Evolutionary conservation across 2,888 invertebrate species (phyloP).

Genomic region (Rotaria sp.): DNA sequence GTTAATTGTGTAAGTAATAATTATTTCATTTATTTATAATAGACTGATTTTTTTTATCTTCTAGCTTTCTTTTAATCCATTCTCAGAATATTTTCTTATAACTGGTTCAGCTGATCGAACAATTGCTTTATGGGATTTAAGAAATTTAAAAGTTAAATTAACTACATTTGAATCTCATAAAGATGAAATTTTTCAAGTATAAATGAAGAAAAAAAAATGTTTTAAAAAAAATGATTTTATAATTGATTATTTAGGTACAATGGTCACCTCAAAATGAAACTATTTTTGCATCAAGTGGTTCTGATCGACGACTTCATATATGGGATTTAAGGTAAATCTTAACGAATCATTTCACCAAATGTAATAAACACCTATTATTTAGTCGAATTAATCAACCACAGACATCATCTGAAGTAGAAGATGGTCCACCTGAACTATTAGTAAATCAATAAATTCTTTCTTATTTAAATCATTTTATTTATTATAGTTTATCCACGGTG

Average conservation of each 20-base stretch:
- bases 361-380: neutral
- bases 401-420: neutral
- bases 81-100: slow-evolving; percentile 35
- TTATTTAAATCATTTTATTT: neutral
- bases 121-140: slow-evolving; percentile 38
- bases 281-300: neutral
- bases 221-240: neutral
- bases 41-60: too few relatives aligned
- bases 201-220: too few relatives aligned
- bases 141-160: too few relatives aligned
- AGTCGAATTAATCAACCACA: slow-evolving; percentile 23
- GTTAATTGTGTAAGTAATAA: slow-evolving; percentile 29
- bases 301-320: slow-evolving; percentile 27
- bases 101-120: slow-evolving; percentile 36
- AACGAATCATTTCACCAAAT: too few relatives aligned
- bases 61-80: slow-evolving; percentile 33
- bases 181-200: slow-evolving; percentile 25
- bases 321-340: slow-evolving; percentile 22
- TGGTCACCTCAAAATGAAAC: slow-evolving; percentile 27
- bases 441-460: neutral
- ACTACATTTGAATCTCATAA: slow-evolving; percentile 1
- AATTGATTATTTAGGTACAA: neutral
- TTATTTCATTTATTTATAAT: too few relatives aligned
- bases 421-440: slow-evolving; percentile 23
- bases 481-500: slow-evolving; percentile 35